Conservation (phyloP, 2,797 vertebrate species). For the Glyptemys insculpta region DNA sequence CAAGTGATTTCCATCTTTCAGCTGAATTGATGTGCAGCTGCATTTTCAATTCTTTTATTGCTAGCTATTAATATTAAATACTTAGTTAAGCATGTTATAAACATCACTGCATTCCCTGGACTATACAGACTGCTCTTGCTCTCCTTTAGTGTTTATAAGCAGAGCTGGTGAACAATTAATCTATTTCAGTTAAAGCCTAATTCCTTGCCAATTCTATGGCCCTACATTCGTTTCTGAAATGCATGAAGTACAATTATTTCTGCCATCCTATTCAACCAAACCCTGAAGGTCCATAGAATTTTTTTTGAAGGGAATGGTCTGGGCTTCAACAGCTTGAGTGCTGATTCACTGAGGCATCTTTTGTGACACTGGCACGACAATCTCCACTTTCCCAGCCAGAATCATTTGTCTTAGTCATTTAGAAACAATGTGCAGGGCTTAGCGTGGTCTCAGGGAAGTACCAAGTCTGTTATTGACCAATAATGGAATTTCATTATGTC, state of each 20-base stretch:
- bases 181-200: constrained; percentile 44
- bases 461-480: constrained; percentile 52
- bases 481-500: constrained; percentile 55
- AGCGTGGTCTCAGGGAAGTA: constrained; percentile 63
- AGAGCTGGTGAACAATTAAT: constrained; percentile 57
- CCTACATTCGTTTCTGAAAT: constrained; percentile 52
- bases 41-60: constrained; percentile 27
- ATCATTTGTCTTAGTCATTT: constrained; percentile 71
- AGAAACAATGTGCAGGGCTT: constrained; percentile 60
- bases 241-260: constrained; percentile 59
- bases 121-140: constrained; percentile 18
- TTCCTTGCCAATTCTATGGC: constrained; percentile 51
- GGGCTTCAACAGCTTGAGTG: constrained; percentile 64
- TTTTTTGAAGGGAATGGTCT: constrained; percentile 54
- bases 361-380: constrained; percentile 56
- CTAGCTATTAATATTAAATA: not conserved
- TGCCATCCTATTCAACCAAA: constrained; percentile 65
- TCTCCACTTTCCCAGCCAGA: constrained; percentile 48
- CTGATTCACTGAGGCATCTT: constrained; percentile 73
- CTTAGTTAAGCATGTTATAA: constrained; percentile 24
- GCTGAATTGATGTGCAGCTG: not conserved
- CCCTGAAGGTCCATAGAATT: constrained; percentile 54
- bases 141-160: constrained; percentile 15
- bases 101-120: constrained; percentile 17
- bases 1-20: constrained; percentile 19